A percentile compares a stretch with the other conserved stretches of the same genome.
These are phyloP conservation scores for Lepeophtheirus nordmannii DNA, from an alignment of 2,888 invertebrate genomes.

Conservation along the genomic window DNA sequence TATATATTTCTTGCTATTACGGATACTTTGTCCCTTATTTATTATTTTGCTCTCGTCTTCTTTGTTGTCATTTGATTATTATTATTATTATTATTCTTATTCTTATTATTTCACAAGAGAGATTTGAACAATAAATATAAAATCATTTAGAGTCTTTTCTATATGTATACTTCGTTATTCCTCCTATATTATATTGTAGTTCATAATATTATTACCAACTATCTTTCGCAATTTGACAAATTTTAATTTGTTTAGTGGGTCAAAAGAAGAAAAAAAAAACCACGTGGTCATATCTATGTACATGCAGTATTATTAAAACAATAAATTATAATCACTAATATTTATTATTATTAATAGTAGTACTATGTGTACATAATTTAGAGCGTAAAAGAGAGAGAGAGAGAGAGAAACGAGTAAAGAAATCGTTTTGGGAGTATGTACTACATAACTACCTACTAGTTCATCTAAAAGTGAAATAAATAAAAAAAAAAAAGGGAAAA, in stretches of 20 bases:
- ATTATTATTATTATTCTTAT: no score
- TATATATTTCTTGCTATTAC: background rate
- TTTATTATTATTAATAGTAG: no score
- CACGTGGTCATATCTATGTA: no score
- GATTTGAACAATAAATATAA: background rate
- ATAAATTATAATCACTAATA: no score
- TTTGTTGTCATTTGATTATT: no score
- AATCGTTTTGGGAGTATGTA: no score
- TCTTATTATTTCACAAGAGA: background rate
- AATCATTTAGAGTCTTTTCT: background rate
- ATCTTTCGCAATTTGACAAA: background rate
- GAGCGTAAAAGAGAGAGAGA: background rate
- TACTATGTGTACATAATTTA: background rate
- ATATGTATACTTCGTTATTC: background rate
- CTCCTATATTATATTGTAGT: background rate
- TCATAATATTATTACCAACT: background rate
- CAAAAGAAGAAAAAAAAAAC: no score
- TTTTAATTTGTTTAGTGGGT: background rate
- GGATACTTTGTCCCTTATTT: constrained; percentile 4
- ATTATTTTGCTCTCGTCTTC: background rate
- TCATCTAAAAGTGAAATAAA: no score
- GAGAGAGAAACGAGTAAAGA: background rate
- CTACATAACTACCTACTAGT: no score
- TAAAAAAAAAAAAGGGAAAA: no score
- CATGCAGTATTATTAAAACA: no score